Evolutionary conservation across 2,888 invertebrate genomes (phyloP), one percentile per base, ranked within the genome.

Genomic region (Volucella inflata): DNA sequence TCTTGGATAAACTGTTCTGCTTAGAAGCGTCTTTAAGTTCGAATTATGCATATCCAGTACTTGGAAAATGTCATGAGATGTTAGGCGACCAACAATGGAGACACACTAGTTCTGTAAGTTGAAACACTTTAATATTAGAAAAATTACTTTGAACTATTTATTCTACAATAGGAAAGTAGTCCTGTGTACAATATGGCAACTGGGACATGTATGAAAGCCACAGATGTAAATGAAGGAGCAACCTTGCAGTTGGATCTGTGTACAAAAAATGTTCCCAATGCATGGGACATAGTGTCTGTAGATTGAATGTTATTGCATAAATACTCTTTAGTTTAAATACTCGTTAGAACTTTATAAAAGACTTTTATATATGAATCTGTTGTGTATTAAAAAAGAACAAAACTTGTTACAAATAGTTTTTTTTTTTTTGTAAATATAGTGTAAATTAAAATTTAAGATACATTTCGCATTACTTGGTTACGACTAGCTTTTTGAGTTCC

Each of bases 11-110:
- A 87, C 93, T 96, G 42, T 92, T 98, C 11, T 98, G 98, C 90
- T 91, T 99, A 88, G 98, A 99, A 92, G 95, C 96, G 0, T 93
- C 94, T 84, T 89, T 91, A 2, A 89, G 89, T 44, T 93, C 92
- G 40, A 92, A 93, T 11, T 93, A 93, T 72, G 91, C 93, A 60
- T 93, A 93, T 60, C 97, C 98, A 0, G 93, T 95, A 74, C 93
- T 99, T 10, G 95, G 96, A 88, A 98, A 99, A 92, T 99, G 99
- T 90, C 98, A 98, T 89, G 97, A 97, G 91, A 95, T 97, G 93
- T 96, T 97, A 11, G 97, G 97, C 0, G 95, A 96, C 87, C 99
- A 99, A 92, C 97, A 97, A 89, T 99, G 99, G 99, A 95, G 95
- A 68, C 96, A 97, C 90, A 95, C 95, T 87, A 95, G 94, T 84